Base-by-base conservation (phyloP, 2,113 vertebrate genomes). In the Xiphorhynchus elegans region DNA sequence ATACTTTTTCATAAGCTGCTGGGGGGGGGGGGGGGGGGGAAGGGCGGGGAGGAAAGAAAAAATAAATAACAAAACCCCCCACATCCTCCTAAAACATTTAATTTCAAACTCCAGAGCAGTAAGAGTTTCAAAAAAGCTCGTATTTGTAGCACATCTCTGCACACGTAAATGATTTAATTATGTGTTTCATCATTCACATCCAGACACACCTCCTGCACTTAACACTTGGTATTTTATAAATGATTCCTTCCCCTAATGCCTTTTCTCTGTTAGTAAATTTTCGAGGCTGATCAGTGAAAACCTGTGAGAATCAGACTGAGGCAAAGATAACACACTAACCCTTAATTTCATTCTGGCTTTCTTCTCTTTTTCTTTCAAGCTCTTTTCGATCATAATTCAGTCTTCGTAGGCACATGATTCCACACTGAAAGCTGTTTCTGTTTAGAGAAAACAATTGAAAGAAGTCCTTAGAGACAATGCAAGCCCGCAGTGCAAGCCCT, bases 371-470 rank as follows among this genome's bases (percentile, higher is more conserved):
- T 59, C 98, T 98, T 97, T 99, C 99, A 93, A 99, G 98, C 89
- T 99, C 99, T 87, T 98, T 99, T 50, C 99, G 93, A 96, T 99
- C 99, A 11, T 99, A 99, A 96, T 99, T 99, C 49, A 99, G 96
- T 87, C 99, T 98, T 89, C 99, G 98, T 82, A 99, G 98, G 97
- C 98, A 98, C 99, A 99, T 99, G 66, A 99, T 99, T n/a, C 99
- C 99, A 77, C 99, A 99, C 97, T 99, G 99, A 93, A 99, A 99
- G 93, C 99, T 99, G 98, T 99, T 99, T 95, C 99, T 99, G 72
- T 97, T 83, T 53, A 19, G 49, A 81, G 44, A 83, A 58, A 31
- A 10, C 8, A 25, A 7, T 9, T 6, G 14, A 25, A 25, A 35
- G 29, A 79, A 5, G 46, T 5, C 16, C 35, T 76, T 17, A 69